Conservation (phyloP, 2,888 invertebrate genomes). For the Lycia hirtaria region DNA sequence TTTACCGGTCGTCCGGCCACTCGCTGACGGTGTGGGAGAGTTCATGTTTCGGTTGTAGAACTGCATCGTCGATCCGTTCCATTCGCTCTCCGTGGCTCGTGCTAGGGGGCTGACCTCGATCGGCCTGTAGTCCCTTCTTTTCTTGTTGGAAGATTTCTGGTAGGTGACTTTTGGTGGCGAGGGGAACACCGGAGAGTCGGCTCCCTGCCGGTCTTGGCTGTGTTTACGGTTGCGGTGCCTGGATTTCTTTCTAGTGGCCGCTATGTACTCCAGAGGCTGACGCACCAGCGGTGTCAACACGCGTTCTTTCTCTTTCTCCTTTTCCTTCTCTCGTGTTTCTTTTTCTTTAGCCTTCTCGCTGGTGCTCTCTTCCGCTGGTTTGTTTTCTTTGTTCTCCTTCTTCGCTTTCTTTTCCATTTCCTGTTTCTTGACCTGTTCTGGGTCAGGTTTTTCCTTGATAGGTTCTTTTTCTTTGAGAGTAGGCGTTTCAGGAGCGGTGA, state of each 20-base stretch:
- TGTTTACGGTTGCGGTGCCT: slow-evolving; percentile 88
- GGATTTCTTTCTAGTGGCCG: slow-evolving; percentile 89
- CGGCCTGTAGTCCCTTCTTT: slow-evolving; percentile 85
- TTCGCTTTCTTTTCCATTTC: slow-evolving; percentile 55
- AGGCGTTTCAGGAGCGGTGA: slow-evolving; percentile 82
- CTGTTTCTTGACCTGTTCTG: slow-evolving; percentile 65
- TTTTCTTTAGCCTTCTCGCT: slow-evolving; percentile 62
- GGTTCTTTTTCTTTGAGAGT: slow-evolving; percentile 84
- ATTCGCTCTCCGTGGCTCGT: slow-evolving; percentile 74
- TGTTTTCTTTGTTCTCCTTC: slow-evolving; percentile 60
- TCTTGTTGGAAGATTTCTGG: slow-evolving; percentile 83
- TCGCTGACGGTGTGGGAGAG: slow-evolving; percentile 86
- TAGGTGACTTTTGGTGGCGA: slow-evolving; percentile 88
- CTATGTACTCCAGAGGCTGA: slow-evolving; percentile 91
- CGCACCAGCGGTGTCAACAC: slow-evolving; percentile 88
- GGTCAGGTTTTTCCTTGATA: slow-evolving; percentile 58
- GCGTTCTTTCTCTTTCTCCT: slow-evolving; percentile 75
- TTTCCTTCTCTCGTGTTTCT: slow-evolving; percentile 51
- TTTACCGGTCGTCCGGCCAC: slow-evolving; percentile 76
- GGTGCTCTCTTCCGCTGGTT: slow-evolving; percentile 64
- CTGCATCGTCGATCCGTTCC: slow-evolving; percentile 90
- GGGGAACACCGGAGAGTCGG: slow-evolving; percentile 89
- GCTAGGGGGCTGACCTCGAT: slow-evolving; percentile 83
- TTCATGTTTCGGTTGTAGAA: slow-evolving; percentile 88
- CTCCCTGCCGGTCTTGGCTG: slow-evolving; percentile 86